phyloP scores from a whole-genome alignment of 1,140 invertebrate species.

The Ooceraea biroi region DNA sequence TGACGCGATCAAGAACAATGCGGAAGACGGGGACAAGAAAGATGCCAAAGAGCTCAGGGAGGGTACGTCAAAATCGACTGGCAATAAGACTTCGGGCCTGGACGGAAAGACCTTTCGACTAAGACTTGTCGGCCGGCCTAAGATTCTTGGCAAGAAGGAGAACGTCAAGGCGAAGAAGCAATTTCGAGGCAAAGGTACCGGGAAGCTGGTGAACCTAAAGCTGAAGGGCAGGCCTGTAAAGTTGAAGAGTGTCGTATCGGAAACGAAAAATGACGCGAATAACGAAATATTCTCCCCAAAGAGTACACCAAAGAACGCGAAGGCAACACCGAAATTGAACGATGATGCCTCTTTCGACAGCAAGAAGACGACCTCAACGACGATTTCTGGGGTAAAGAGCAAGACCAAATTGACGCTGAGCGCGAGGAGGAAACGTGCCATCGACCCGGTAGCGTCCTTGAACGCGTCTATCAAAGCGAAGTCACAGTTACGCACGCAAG shows the following conservation, averaged over 20 bases:
- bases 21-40: constrained; percentile 52
- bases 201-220: constrained; percentile 4
- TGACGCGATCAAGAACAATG: constrained; percentile 45
- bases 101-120: constrained; percentile 16
- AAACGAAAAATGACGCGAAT: constrained; percentile 19
- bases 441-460: constrained; percentile 71
- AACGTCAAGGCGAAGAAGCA: constrained; percentile 77
- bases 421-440: constrained; percentile 69
- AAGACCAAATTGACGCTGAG: constrained; percentile 50
- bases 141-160: constrained; percentile 77
- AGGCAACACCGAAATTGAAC: background rate
- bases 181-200: constrained; percentile 4
- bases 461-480: constrained; percentile 79
- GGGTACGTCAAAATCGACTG: background rate
- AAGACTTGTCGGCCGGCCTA: constrained; percentile 70
- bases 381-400: background rate
- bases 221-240: background rate
- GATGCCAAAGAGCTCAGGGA: constrained; percentile 51
- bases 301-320: constrained; percentile 34
- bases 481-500: constrained; percentile 78
- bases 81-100: background rate
- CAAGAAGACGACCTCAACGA: constrained; percentile 1
- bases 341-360: background rate
- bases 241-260: constrained; percentile 12
- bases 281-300: constrained; percentile 19